Evolutionary conservation across 2,113 vertebrate species (phyloP), one percentile per base, ranked within the genome.

Genomic region (Tupaia chinensis): DNA sequence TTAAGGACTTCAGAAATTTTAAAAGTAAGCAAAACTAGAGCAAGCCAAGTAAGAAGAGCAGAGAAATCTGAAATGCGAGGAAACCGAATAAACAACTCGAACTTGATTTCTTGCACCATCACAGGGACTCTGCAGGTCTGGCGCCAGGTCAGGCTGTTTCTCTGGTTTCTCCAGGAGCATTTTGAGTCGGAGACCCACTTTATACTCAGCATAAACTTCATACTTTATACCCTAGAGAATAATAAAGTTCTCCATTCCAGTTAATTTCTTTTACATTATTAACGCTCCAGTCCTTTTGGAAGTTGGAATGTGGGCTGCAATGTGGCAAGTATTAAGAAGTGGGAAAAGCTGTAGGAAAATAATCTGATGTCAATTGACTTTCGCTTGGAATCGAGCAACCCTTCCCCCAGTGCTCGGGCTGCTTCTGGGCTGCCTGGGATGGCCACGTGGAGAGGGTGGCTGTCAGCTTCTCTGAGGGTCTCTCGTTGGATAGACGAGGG

Each of bases 291-390:
- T 76, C 89, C 85, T 90, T 88, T 83, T 94, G 79, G 83, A 84
- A 95, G 93, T 1, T 93, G 93, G 90, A 87, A 85, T 78, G 86
- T 79, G 56, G 69, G 87, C 73, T 29, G 61, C 85, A 66, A 83
- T 95, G 91, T 96, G 96, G 95, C 89, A 97, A 82, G 89, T 82
- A 74, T 92, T 88, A 79, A 79, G 70, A 92, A 96, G 34, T 95
- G 96, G 95, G 93, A 94, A 80, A 76, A 65, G 22, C 89, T 66
- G n/a, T 89, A 79, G 97, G 97, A 97, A 97, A 97, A 94, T 95
- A 72, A 96, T 95, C 95, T 96, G 96, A 90, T 88, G 96, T 96
- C 93, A 87, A 73, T 96, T 97, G 94, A 34, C 76, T 97, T 96
- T 95, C 90, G 92, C 44, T 60, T 91, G 72, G 93, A 92, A 78